These are phyloP conservation scores for Ceratina australensis DNA, from an alignment of 1,140 invertebrate genomes.

Conservation along the genomic window DNA sequence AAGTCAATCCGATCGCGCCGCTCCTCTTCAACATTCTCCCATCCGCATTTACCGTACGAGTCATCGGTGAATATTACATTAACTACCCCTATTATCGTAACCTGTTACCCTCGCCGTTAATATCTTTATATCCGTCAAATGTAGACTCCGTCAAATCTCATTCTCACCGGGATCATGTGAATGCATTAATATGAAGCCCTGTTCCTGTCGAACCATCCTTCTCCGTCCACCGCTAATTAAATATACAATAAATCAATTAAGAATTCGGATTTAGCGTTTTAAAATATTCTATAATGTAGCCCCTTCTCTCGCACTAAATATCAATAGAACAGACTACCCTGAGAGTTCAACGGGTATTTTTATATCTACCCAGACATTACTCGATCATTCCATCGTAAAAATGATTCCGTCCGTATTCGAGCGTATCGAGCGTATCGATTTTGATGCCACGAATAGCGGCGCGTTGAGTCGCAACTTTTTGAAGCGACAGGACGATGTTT, in stretches of 20 bases:
- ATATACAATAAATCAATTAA: not conserved
- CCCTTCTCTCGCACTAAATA: not conserved
- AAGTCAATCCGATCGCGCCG: constrained; percentile 23
- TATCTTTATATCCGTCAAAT: constrained; percentile 10
- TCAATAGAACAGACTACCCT: not conserved
- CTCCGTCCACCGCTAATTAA: not conserved
- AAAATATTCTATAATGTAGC: not conserved
- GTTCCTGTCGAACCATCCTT: not conserved
- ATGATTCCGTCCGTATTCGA: too few relatives aligned
- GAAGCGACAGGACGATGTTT: constrained; percentile 10
- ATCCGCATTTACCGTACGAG: constrained; percentile 38
- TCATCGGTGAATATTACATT: constrained; percentile 2
- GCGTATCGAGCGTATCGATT: not conserved
- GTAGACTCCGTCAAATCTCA: constrained; percentile 6
- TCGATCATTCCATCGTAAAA: not conserved
- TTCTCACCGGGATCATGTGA: not conserved
- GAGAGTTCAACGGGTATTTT: not conserved
- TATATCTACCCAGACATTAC: not conserved
- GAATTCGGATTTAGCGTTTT: too few relatives aligned
- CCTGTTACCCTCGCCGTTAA: not conserved
- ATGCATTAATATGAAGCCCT: constrained; percentile 3
- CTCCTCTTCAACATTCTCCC: not conserved
- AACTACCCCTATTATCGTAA: constrained; percentile 32
- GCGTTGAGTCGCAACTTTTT: not conserved
- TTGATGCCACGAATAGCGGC: not conserved